These are phyloP conservation scores for Astyanax mexicanus DNA, from an alignment of 2,797 vertebrate species.

Conservation along the genomic window DNA sequence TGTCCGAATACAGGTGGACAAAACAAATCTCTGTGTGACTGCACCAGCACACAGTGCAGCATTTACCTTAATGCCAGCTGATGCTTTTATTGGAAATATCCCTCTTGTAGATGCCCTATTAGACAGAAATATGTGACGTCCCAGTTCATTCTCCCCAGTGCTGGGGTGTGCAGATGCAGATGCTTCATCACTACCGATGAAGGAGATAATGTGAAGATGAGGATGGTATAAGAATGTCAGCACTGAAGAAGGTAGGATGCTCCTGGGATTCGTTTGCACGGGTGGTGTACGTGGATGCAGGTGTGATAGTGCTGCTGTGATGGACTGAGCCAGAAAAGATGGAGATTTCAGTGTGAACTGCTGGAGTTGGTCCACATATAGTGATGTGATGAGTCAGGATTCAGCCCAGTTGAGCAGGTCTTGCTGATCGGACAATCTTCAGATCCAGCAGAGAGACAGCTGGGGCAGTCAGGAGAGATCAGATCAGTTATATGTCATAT, in stretches of 20 bases:
- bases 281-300: background rate
- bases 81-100: background rate
- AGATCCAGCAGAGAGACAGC: no score
- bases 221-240: slow-evolving; percentile 45
- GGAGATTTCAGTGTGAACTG: background rate
- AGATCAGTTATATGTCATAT: background rate
- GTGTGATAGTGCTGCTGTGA: background rate
- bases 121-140: slow-evolving; percentile 4
- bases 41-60: slow-evolving; percentile 5
- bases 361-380: background rate
- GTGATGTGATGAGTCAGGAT: background rate
- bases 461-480: background rate
- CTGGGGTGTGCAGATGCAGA: background rate
- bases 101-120: background rate
- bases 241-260: slow-evolving; percentile 53
- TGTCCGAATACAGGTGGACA: background rate
- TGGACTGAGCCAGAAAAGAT: background rate
- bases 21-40: background rate
- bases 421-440: background rate
- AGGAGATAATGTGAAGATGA: slow-evolving; percentile 8
- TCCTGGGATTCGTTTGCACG: background rate
- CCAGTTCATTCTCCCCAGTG: background rate
- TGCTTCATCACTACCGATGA: background rate
- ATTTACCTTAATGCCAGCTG: background rate
- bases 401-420: background rate